Conservation (phyloP, 2,797 vertebrate species). For the Esox masquinongy region DNA sequence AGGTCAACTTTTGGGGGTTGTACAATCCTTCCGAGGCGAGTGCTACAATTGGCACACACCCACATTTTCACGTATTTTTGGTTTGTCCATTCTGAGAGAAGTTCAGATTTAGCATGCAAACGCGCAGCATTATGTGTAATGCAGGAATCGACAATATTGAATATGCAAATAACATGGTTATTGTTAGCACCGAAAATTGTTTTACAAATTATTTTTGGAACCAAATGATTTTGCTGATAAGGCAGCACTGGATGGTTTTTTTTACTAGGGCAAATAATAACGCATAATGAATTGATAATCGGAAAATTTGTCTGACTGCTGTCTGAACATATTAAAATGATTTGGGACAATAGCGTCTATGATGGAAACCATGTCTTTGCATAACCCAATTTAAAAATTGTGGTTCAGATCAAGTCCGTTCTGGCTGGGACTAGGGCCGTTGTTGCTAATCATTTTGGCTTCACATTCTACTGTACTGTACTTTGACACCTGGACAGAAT, state of each 20-base stretch:
- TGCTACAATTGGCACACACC: too few species aligned
- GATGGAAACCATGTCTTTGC: conserved; percentile 1
- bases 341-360: not conserved
- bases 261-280: not conserved
- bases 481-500: not conserved
- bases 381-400: not conserved
- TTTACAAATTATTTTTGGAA: too few species aligned
- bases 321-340: not conserved
- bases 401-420: not conserved
- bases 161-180: too few species aligned
- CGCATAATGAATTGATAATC: not conserved
- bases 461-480: not conserved
- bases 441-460: not conserved
- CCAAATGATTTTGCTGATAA: too few species aligned
- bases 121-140: too few species aligned
- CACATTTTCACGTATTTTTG: too few species aligned
- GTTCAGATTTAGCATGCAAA: too few species aligned
- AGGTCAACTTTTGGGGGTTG: too few species aligned
- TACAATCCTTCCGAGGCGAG: too few species aligned
- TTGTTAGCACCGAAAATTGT: too few species aligned
- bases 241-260: not conserved
- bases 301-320: not conserved
- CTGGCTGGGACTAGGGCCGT: not conserved
- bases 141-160: too few species aligned
- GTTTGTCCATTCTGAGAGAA: too few species aligned